Conservation (phyloP, 2,797 vertebrate genomes). For the Sebastes minor region DNA sequence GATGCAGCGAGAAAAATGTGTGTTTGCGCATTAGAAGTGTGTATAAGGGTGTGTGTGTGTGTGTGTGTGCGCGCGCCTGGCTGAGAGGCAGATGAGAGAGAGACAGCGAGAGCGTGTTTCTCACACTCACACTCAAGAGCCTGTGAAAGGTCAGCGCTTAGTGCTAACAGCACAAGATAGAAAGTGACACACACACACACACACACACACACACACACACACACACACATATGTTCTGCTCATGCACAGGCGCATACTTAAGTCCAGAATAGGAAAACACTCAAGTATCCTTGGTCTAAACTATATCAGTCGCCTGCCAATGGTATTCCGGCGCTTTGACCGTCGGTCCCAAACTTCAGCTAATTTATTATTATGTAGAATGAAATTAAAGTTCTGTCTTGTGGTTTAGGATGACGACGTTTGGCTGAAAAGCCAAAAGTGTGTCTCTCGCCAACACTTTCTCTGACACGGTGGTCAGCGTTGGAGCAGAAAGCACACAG, state of each 20-base stretch:
- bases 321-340: slow-evolving; percentile 17
- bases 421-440: slow-evolving; percentile 35
- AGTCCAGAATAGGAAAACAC: slow-evolving; percentile 72
- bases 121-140: slow-evolving; percentile 90
- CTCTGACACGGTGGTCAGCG: slow-evolving; percentile 51
- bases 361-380: neutral
- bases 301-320: slow-evolving; percentile 38
- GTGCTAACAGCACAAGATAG: slow-evolving; percentile 80
- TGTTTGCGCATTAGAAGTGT: slow-evolving; percentile 32
- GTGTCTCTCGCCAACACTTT: slow-evolving; percentile 35
- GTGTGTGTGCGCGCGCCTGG: slow-evolving; percentile 31
- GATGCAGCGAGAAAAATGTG: slow-evolving; percentile 56
- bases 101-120: slow-evolving; percentile 90
- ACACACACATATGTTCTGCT: slow-evolving; percentile 22
- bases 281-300: slow-evolving; percentile 48
- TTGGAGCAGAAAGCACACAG: slow-evolving; percentile 69
- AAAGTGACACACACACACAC: slow-evolving; percentile 41
- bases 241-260: slow-evolving; percentile 54
- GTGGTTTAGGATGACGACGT: slow-evolving; percentile 20
- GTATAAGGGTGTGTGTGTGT: slow-evolving; percentile 27
- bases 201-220: slow-evolving; percentile 23
- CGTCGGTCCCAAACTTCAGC: neutral
- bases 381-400: slow-evolving; percentile 5
- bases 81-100: slow-evolving; percentile 78
- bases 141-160: slow-evolving; percentile 87